Base-by-base conservation (phyloP, 2,113 vertebrate genomes). In the Oreochromis aureus region DNA sequence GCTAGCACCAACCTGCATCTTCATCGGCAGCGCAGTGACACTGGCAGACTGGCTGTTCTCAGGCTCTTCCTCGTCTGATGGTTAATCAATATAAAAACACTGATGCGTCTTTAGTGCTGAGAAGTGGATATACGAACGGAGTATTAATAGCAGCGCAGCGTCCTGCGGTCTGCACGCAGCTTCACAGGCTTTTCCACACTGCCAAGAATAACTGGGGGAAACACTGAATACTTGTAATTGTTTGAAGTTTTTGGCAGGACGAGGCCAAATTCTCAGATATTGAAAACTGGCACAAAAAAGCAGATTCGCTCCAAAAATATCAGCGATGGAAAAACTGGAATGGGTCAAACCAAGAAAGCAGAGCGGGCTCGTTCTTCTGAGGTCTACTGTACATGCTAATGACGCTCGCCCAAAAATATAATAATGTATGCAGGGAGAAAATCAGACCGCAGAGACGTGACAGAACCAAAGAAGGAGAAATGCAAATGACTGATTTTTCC, bases 161-260 rank as follows among this genome's bases (percentile, higher is more conserved):
- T 44, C 51, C 34, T 69, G 78, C 53, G 83, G 48, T 41, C 48
- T 18, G 22, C 51, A 6, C 1, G 73, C 84, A 32, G 86, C 87
- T 69, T 78, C 48, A 78, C 63, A 53, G n/a, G 66, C 56, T 79
- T 54, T 39, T 86, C 51, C 66, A n/a, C 66, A 5, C 61, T 55
- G 89, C 87, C 63, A 89, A 78, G 81, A 89, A 84, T 83, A 90
- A 85, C 78, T 34, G 30, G 30, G 66, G 84, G 89, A 59, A 84
- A 87, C 81, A 58, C 89, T 87, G 85, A 89, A 83, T 56, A 46
- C 53, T 81, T 79, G 66, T 80, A 82, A 89, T 89, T 82, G 78
- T 84, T 91, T 73, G 56, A 81, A 41, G 24, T 32, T 66, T 79
- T 84, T 90, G 81, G 83, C 81, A 86, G 53, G 51, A 86, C 10